phyloP scores from a whole-genome alignment of 2,113 vertebrate genomes.

The Ammospiza nelsoni region DNA sequence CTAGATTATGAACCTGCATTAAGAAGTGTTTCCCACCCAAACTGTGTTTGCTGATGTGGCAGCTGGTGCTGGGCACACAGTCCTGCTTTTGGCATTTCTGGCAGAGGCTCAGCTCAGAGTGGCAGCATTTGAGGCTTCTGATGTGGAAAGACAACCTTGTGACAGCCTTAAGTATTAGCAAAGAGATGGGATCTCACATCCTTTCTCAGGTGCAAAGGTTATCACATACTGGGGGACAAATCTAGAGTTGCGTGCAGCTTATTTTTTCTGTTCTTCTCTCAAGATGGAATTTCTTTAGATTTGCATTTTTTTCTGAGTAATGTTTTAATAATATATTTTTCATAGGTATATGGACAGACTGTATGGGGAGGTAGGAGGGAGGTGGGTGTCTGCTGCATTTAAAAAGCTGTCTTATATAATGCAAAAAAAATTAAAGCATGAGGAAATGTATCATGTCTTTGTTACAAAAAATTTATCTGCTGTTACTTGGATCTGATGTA shows the following conservation, averaged over 20 bases:
- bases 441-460: background rate
- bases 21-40: background rate
- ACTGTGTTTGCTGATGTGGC: background rate
- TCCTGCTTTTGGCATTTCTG: background rate
- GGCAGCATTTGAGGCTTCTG: background rate
- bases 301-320: background rate
- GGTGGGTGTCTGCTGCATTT: background rate
- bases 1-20: accelerated
- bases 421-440: background rate
- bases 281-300: background rate
- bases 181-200: background rate
- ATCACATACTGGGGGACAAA: background rate
- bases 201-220: background rate
- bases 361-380: background rate
- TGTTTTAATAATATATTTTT: slow-evolving; percentile 13
- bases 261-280: background rate
- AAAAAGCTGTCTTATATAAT: background rate
- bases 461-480: background rate
- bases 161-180: background rate
- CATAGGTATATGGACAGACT: background rate
- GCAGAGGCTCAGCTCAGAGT: background rate
- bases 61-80: background rate
- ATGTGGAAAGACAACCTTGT: background rate
- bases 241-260: background rate
- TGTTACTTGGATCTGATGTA: background rate